Evolutionary conservation across 2,797 vertebrate species (phyloP), one percentile per base, ranked within the genome.

Genomic region (Danio jaintianensis): DNA sequence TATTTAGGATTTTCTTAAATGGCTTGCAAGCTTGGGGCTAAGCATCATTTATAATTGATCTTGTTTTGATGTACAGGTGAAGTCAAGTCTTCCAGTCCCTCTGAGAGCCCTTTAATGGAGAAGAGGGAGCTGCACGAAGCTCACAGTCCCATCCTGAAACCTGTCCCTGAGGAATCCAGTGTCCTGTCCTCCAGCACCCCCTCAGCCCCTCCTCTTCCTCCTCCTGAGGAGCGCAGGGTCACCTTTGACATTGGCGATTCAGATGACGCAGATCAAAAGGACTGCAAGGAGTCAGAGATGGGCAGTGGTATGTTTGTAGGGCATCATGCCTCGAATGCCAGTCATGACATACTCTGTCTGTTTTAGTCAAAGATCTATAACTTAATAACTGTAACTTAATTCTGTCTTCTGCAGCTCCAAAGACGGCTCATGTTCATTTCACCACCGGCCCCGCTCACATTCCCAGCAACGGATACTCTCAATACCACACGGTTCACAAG

Each of bases 401-500:
- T 43, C 22, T 58, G 0, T 93, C 22, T 61, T n/a, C 85, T 89
- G 6, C 90, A 91, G 72, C 85, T 88, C 40, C 88, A 79, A 87
- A 81, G 42, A 75, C 93, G 13, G 93, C 82, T 72, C 93, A 95
- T 0, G 92, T 94, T 11, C 96, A 96, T 83, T 96, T 98, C 88
- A 96, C 68, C 89, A 96, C 92, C 45, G 88, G 95, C 0, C 91
- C 95, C 6, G 92, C 95, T 75, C 96, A 96, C 77, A 84, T 95
- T 0, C 92, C 92, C 59, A 96, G 93, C 43, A 94, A 93, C 0
- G 97, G 97, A 53, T 97, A 99, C 86, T 96, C 95, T 87, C 96
- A 96, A 86, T 99, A 99, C 88, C 98, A 99, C 90, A 99, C 98
- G 0, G 98, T 99, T 81, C 98, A 99, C 91, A 99, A 99, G 83